These are phyloP conservation scores for Gymnoscopelus microlampas DNA, from an alignment of 2,797 vertebrate genomes.

Conservation along the genomic window DNA sequence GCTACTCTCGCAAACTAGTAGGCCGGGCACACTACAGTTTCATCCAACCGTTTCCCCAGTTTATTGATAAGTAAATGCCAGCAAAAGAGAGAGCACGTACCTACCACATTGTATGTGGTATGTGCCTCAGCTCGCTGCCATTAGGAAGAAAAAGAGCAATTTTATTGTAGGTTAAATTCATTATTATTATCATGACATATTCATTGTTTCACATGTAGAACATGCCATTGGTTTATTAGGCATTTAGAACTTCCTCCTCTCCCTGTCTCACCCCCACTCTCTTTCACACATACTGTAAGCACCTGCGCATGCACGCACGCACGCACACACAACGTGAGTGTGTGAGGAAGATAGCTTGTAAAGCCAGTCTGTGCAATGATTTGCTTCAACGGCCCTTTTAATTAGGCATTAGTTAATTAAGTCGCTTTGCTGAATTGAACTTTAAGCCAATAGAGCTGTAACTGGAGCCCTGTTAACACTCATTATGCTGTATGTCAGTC, in stretches of 20 bases:
- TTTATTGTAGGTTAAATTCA: slow-evolving; percentile 26
- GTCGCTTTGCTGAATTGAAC: slow-evolving; percentile 30
- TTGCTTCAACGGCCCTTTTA: slow-evolving; percentile 54
- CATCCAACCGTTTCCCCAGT: too few species aligned
- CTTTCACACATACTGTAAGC: neutral
- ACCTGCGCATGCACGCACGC: neutral
- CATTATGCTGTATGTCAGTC: slow-evolving; percentile 17
- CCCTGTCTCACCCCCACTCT: neutral
- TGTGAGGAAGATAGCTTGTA: slow-evolving; percentile 39
- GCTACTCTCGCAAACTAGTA: too few species aligned
- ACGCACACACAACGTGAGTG: neutral
- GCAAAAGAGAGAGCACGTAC: too few species aligned
- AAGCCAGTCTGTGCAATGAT: slow-evolving; percentile 35
- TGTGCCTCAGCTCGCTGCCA: too few species aligned
- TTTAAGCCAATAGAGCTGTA: slow-evolving; percentile 35
- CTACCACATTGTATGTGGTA: too few species aligned
- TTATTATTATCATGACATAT: slow-evolving; percentile 16
- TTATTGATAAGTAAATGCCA: too few species aligned
- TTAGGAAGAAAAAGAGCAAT: slow-evolving; percentile 4
- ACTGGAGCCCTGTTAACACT: slow-evolving; percentile 2
- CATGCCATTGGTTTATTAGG: slow-evolving; percentile 19
- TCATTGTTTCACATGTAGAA: slow-evolving; percentile 25
- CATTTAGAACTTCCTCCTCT: neutral
- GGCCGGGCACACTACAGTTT: too few species aligned
- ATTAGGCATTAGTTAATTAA: slow-evolving; percentile 57